A percentile compares a stretch with the other conserved stretches of the same genome.
phyloP scores from a whole-genome alignment of 2,888 invertebrate species.

The Molanna angustata region DNA sequence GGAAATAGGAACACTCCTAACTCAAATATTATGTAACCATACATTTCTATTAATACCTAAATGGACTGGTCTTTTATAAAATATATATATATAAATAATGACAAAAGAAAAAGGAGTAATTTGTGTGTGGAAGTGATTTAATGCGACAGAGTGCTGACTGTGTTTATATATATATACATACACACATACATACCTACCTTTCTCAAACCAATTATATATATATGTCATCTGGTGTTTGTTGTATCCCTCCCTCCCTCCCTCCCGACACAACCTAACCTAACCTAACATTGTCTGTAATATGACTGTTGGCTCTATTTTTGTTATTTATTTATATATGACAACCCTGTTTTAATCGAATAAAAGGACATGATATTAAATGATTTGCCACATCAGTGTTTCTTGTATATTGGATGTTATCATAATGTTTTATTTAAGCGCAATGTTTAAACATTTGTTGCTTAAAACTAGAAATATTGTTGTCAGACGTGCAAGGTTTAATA shows the following conservation, averaged over 20 bases:
- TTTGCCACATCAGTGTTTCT: too few relatives aligned
- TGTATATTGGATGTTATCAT: too few relatives aligned
- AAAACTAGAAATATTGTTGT: too few relatives aligned
- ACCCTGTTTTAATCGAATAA: constrained; percentile 3
- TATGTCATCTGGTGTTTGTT: constrained; percentile 6
- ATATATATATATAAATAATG: constrained; percentile 49
- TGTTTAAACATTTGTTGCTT: too few relatives aligned
- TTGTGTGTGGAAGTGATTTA: constrained; percentile 31
- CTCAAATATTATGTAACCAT: constrained; percentile 50
- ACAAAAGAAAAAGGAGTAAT: constrained; percentile 39
- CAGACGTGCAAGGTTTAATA: too few relatives aligned
- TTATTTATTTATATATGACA: constrained; percentile 15
- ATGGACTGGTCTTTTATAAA: constrained; percentile 34
- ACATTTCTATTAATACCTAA: constrained; percentile 50
- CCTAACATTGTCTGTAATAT: constrained; percentile 2
- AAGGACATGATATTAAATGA: constrained; percentile 15
- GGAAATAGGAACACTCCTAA: constrained; percentile 36
- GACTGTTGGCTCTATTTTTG: constrained; percentile 11
- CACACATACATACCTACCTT: too few relatives aligned
- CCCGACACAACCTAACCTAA: neutral
- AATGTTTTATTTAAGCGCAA: too few relatives aligned
- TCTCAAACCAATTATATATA: too few relatives aligned
- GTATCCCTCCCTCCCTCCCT: constrained; percentile 15
- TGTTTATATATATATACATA: too few relatives aligned
- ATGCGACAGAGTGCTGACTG: constrained; percentile 25